These are phyloP conservation scores for Climacteris rufus DNA, from an alignment of 2,113 vertebrate genomes.

Conservation along the genomic window DNA sequence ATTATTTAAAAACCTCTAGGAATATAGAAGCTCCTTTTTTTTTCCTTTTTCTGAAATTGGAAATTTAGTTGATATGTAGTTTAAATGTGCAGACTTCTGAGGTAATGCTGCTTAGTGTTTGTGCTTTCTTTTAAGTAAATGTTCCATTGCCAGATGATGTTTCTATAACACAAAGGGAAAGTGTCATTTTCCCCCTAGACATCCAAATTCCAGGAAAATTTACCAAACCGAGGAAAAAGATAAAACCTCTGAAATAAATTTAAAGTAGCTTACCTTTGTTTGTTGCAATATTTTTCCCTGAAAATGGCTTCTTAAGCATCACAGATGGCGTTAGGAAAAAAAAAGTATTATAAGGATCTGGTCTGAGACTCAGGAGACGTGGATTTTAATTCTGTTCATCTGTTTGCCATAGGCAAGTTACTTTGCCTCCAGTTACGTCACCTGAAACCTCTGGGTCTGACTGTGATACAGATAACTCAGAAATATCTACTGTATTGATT, in stretches of 20 bases:
- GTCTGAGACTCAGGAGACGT: background rate
- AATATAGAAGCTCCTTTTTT: background rate
- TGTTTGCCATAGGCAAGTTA: conserved; percentile 9
- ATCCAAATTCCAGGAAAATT: background rate
- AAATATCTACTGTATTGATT: background rate
- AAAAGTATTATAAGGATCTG: background rate
- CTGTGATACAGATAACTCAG: background rate
- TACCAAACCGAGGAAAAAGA: background rate
- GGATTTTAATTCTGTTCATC: background rate
- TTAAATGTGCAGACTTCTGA: background rate
- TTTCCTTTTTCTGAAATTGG: background rate
- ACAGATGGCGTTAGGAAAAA: background rate
- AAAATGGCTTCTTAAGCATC: background rate
- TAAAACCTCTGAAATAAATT: background rate
- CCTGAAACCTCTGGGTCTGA: background rate
- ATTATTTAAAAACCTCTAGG: background rate
- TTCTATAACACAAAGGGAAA: background rate
- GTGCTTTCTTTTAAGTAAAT: background rate
- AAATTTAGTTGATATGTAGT: background rate
- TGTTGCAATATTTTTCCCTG: background rate
- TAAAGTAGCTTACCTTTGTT: background rate
- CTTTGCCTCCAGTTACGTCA: background rate
- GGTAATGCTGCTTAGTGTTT: background rate
- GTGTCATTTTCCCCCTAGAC: background rate
- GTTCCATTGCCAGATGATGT: background rate